Conservation (phyloP, 1,140 invertebrate species). For the Andrena cerasifolii region DNA sequence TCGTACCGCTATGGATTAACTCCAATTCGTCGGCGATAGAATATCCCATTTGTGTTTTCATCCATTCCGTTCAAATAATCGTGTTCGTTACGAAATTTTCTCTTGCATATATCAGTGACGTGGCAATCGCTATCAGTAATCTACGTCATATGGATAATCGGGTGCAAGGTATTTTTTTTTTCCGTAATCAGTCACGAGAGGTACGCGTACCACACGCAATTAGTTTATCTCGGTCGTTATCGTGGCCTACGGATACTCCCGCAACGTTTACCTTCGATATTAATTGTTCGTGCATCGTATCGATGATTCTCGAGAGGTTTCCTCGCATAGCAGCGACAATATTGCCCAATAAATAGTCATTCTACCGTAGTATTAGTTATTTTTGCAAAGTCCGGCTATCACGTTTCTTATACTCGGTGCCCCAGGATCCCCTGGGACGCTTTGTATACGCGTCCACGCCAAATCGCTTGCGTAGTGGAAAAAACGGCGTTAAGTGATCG, state of each 20-base stretch:
- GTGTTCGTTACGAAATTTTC: not conserved
- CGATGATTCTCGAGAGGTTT: not conserved
- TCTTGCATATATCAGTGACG: not conserved
- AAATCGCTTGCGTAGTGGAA: conserved; percentile 14
- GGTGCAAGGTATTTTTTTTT: not conserved
- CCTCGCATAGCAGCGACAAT: not conserved
- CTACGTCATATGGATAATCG: conserved; percentile 24
- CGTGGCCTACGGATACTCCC: not conserved
- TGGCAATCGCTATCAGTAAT: conserved; percentile 1
- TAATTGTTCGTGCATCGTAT: not conserved
- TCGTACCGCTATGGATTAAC: not conserved
- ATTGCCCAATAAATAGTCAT: not conserved
- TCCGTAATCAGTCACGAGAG: not conserved
- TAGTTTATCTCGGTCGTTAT: not conserved
- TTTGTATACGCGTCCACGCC: not conserved
- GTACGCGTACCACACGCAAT: not conserved
- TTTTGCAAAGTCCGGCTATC: not conserved
- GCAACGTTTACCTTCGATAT: not conserved
- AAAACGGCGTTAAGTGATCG: conserved; percentile 19
- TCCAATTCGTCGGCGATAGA: not conserved
- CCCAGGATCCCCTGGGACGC: too few species aligned
- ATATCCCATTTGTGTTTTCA: not conserved
- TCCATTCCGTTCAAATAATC: not conserved
- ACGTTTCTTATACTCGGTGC: not conserved
- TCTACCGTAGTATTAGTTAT: not conserved